These are phyloP conservation scores for Rhodophaea formosa DNA, from an alignment of 2,888 invertebrate genomes.

Conservation along the genomic window DNA sequence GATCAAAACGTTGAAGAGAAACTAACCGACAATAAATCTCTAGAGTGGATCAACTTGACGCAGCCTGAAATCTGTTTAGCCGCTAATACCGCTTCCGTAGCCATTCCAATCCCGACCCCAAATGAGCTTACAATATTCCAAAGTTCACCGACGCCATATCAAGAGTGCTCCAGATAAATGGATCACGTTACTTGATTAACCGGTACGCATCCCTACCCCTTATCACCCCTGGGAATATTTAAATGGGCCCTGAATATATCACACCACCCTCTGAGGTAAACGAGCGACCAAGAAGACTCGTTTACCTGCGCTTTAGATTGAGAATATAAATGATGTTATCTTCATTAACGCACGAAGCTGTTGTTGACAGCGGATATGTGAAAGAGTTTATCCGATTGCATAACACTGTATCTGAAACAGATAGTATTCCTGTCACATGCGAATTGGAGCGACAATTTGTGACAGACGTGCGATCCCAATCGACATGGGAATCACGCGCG, in stretches of 20 bases:
- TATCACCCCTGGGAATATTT: constrained; percentile 79
- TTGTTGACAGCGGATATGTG: constrained; percentile 18
- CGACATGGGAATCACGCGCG: constrained; percentile 73
- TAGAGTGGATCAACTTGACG: constrained; percentile 22
- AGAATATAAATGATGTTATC: constrained; percentile 63
- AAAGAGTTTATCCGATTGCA: constrained; percentile 11
- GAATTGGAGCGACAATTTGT: constrained; percentile 74
- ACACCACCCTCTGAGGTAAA: constrained; percentile 70
- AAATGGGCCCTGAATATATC: constrained; percentile 78
- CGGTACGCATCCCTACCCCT: constrained; percentile 75
- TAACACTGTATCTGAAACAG: constrained; percentile 23
- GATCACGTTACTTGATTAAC: constrained; percentile 81
- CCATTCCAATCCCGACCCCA: constrained; percentile 52
- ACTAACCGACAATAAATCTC: constrained; percentile 5
- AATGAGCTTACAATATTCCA: constrained; percentile 72
- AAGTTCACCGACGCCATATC: constrained; percentile 73
- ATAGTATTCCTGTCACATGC: constrained; percentile 61
- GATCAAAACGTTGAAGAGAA: constrained; percentile 11
- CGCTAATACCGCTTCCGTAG: constrained; percentile 36
- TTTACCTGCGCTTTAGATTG: constrained; percentile 69
- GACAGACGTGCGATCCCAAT: constrained; percentile 67
- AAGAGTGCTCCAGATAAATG: constrained; percentile 79
- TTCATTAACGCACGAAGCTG: constrained; percentile 59
- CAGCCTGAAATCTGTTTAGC: constrained; percentile 39
- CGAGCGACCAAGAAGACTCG: constrained; percentile 56